Percentiles rank a stretch among this genome's conserved stretches.
These are phyloP conservation scores for Amblyjoppa proteus DNA, from an alignment of 2,888 invertebrate genomes.

Conservation along the genomic window DNA sequence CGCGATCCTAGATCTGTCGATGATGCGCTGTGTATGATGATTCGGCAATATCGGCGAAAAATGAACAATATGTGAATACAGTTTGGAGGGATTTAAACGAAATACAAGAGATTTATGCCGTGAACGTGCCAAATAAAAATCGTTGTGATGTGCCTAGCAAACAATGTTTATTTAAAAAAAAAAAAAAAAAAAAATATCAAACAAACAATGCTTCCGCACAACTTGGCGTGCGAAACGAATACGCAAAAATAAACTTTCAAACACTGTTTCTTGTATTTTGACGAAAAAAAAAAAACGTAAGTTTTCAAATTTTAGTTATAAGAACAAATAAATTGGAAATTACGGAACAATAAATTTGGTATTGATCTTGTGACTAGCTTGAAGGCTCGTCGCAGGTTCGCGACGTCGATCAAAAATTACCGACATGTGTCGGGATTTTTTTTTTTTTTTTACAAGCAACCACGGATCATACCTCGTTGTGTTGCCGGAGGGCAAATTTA, in stretches of 20 bases:
- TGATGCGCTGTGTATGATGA: no score
- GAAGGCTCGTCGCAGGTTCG: no score
- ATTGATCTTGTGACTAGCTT: background rate
- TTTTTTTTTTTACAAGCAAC: no score
- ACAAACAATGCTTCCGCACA: constrained; percentile 35
- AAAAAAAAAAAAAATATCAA: no score
- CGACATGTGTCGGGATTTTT: no score
- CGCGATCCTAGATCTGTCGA: no score
- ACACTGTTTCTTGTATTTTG: background rate
- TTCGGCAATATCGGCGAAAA: no score
- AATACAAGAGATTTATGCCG: background rate
- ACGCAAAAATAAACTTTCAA: background rate
- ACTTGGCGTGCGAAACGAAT: constrained; percentile 50
- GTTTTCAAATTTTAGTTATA: background rate
- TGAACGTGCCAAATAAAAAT: constrained; percentile 48
- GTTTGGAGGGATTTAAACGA: no score
- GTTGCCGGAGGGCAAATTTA: no score
- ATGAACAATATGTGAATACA: no score
- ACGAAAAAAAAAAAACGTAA: background rate
- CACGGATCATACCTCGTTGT: no score
- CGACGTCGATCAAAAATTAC: no score
- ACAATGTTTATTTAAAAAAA: constrained; percentile 78
- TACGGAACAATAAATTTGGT: background rate
- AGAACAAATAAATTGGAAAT: background rate
- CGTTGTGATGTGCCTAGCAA: constrained; percentile 76